These are phyloP conservation scores for Calameuta pallipes DNA, from an alignment of 2,888 invertebrate genomes.

Conservation along the genomic window DNA sequence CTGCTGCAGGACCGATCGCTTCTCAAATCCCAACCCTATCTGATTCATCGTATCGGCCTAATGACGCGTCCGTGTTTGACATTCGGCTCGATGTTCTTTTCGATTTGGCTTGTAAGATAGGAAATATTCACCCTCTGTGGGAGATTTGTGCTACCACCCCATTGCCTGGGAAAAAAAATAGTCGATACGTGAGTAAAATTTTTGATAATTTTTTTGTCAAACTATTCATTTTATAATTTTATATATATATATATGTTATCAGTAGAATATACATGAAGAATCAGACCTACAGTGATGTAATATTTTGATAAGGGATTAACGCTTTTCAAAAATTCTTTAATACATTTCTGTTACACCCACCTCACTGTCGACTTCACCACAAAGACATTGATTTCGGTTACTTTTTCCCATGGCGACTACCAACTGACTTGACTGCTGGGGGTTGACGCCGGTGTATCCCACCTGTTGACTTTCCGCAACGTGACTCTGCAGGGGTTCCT, in stretches of 20 bases:
- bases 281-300: too few species aligned
- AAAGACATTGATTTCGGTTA: conserved; percentile 61
- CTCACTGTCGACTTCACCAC: too few species aligned
- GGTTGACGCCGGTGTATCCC: conserved; percentile 53
- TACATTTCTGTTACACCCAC: too few species aligned
- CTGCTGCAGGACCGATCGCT: background rate
- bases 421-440: conserved; percentile 62
- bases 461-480: conserved; percentile 65
- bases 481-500: conserved; percentile 38
- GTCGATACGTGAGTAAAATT: too few species aligned
- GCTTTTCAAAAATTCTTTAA: too few species aligned
- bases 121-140: background rate
- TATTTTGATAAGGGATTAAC: too few species aligned
- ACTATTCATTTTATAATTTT: too few species aligned
- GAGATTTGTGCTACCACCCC: background rate
- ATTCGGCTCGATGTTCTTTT: conserved; percentile 40
- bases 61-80: conserved; percentile 58
- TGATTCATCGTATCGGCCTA: conserved; percentile 59
- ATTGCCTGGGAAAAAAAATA: too few species aligned
- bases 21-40: conserved; percentile 49
- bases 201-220: too few species aligned
- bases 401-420: conserved; percentile 64
- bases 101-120: conserved; percentile 1
- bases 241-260: too few species aligned
- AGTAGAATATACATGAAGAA: too few species aligned